A percentile compares a stretch with the other conserved stretches of the same genome.
Evolutionary conservation across 2,888 invertebrate species (phyloP).

Genomic region (Eretmocerus hayati): DNA sequence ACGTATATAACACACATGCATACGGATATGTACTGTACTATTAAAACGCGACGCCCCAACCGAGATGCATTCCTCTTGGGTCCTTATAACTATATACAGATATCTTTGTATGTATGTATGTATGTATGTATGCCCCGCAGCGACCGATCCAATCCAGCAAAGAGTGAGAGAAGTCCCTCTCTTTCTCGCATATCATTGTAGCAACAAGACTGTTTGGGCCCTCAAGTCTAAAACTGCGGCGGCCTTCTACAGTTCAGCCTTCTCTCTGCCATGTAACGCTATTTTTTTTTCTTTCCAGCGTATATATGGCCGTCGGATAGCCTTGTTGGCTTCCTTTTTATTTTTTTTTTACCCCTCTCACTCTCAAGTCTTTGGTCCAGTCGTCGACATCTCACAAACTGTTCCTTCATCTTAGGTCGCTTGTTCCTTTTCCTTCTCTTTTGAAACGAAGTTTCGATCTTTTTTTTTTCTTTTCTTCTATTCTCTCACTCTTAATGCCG

Average conservation of each 20-base stretch:
- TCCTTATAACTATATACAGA: no score
- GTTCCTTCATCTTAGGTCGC: not conserved
- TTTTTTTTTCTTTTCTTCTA: slow-evolving; percentile 7
- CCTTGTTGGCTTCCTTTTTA: no score
- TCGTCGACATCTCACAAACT: not conserved
- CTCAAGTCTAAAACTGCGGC: slow-evolving; percentile 6
- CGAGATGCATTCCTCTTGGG: slow-evolving; percentile 14
- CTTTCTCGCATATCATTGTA: slow-evolving; percentile 23
- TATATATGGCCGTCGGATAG: not conserved
- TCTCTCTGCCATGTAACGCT: slow-evolving; percentile 14
- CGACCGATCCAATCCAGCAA: not conserved
- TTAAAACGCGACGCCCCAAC: slow-evolving; percentile 13
- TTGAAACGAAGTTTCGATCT: not conserved
- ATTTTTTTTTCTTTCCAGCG: slow-evolving; percentile 18
- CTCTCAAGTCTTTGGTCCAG: not conserved
- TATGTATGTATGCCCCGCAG: not conserved
- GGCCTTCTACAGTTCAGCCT: not conserved
- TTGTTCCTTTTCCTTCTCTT: not conserved
- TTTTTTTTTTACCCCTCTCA: slow-evolving; percentile 2
- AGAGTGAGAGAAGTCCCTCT: not conserved
- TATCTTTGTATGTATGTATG: no score
- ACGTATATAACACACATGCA: no score
- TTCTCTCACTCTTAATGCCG: slow-evolving; percentile 21
- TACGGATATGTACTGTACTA: no score
- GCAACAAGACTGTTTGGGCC: slow-evolving; percentile 21